These are phyloP conservation scores for Vanessa cardui DNA, from an alignment of 2,888 invertebrate genomes.

Conservation along the genomic window DNA sequence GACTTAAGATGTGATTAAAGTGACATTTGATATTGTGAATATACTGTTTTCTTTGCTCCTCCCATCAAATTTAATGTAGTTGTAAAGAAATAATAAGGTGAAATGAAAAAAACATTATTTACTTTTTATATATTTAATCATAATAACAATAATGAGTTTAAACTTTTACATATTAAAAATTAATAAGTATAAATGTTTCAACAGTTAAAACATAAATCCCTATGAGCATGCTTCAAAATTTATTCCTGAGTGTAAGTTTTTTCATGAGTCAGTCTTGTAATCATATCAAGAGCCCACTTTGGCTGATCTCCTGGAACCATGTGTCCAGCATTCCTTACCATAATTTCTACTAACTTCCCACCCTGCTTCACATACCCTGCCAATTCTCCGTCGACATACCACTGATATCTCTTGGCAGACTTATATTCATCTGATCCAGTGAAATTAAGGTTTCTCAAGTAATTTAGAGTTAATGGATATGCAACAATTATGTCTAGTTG, in stretches of 20 bases:
- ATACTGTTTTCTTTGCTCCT: constrained; percentile 29
- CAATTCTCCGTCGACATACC: constrained; percentile 86
- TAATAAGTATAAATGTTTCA: not conserved
- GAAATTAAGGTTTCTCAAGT: constrained; percentile 88
- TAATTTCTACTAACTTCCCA: constrained; percentile 87
- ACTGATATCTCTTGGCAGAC: constrained; percentile 85
- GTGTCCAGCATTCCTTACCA: constrained; percentile 91
- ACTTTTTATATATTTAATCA: not conserved
- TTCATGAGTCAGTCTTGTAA: constrained; percentile 85
- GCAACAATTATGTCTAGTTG: constrained; percentile 96
- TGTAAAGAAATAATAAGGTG: not conserved
- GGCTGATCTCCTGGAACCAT: constrained; percentile 92
- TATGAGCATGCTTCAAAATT: not conserved
- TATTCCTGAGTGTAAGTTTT: constrained; percentile 60
- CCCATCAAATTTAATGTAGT: not conserved
- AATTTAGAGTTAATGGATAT: constrained; percentile 92
- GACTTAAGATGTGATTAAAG: constrained; percentile 64
- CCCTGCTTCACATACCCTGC: constrained; percentile 90
- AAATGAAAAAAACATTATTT: not conserved
- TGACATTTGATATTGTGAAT: constrained; percentile 70
- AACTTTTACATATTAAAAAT: not conserved
- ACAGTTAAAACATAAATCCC: not conserved
- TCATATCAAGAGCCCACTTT: constrained; percentile 88
- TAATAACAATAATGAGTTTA: not conserved
- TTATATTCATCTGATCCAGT: constrained; percentile 85